Base-by-base conservation (phyloP, 2,797 vertebrate species). In the Stomatorhinus walkeri region DNA sequence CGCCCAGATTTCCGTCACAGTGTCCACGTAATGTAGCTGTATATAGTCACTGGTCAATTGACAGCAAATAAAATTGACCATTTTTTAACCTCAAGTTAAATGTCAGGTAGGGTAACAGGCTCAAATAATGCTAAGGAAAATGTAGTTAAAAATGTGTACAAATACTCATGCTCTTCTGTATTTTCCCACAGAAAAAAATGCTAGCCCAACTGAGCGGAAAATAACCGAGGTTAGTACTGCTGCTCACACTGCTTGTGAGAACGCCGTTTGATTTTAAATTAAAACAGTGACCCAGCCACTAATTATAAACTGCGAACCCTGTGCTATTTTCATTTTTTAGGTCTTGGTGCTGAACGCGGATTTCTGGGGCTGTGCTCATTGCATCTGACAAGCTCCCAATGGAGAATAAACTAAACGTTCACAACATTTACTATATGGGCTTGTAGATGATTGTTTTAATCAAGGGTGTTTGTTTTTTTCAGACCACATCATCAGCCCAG, bases 311-410 rank as follows among this genome's bases (percentile, higher is more conserved):
- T 40, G 8, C 14, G 5, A 40, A 56, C 12, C 85, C 28, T 40
- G 51, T 40, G n/a, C 51, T 87, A 56, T 87, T 87, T 87, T 54
- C 64, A 79, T 32, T 46, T 81, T 88, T 76, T 51, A 84, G 68
- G 14, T 81, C 24, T 79, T 6, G 43, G 24, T n/a, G 48, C 49
- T 72, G 46, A 49, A 49, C 5, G 28, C 43, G 51, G 61, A 51
- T n/a, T 32, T 64, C 64, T 51, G 46, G 49, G 43, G 49, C 49
- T 76, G 40, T 56, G 51, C 52, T 87, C 51, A 54, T 36, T 54
- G 24, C 52, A 59, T 56, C 43, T 59, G 52, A 59, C 6, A 8
- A 43, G 32, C 32, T 9, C 52, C 19, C 28, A 0, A 68, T 28
- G 14, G 59, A 68, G 22, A 87, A 40, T 84, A 59, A 56, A 54